phyloP scores from a whole-genome alignment of 1,140 invertebrate species.

The Choristoneura fumiferana region DNA sequence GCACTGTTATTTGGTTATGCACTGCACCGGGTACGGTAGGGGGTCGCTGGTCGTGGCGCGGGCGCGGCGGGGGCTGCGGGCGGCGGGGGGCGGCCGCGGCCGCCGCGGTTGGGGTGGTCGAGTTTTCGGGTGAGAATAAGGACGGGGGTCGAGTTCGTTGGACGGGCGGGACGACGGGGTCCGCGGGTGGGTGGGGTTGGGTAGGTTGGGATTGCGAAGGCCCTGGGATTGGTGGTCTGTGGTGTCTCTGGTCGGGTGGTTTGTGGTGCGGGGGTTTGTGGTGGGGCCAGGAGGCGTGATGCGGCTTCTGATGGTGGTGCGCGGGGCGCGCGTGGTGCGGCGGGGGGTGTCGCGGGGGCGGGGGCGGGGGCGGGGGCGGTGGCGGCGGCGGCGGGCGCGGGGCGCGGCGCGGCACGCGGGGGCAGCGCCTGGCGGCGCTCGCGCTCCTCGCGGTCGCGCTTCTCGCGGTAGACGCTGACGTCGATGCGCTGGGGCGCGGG shows the following conservation, averaged over 20 bases:
- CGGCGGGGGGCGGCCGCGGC: slow-evolving; percentile 45
- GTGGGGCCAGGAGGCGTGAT: slow-evolving; percentile 46
- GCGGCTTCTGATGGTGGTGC: slow-evolving; percentile 36
- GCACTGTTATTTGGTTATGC: too few species aligned
- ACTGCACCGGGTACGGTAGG: slow-evolving; percentile 23
- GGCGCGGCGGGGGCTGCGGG: slow-evolving; percentile 38
- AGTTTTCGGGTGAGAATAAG: slow-evolving; percentile 63
- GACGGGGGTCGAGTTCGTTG: slow-evolving; percentile 62
- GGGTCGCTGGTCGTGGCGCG: slow-evolving; percentile 25
- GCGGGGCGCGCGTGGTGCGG: slow-evolving; percentile 29
- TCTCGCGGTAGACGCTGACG: slow-evolving; percentile 70
- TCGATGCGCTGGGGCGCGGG: slow-evolving; percentile 66
- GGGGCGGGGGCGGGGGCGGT: background rate
- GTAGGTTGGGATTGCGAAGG: slow-evolving; percentile 23
- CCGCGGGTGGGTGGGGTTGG: slow-evolving; percentile 27
- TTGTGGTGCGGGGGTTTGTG: slow-evolving; percentile 58
- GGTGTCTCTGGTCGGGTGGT: too few species aligned
- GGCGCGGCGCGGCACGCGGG: background rate
- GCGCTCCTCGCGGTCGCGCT: slow-evolving; percentile 65
- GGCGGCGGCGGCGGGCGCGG: background rate
- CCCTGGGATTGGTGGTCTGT: slow-evolving; percentile 46
- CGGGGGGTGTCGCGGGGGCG: too few species aligned
- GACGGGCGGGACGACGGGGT: slow-evolving; percentile 25
- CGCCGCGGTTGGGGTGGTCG: slow-evolving; percentile 50
- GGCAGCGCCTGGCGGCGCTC: slow-evolving; percentile 42